These are phyloP conservation scores for Chamaea fasciata DNA, from an alignment of 2,113 vertebrate genomes.

Conservation along the genomic window DNA sequence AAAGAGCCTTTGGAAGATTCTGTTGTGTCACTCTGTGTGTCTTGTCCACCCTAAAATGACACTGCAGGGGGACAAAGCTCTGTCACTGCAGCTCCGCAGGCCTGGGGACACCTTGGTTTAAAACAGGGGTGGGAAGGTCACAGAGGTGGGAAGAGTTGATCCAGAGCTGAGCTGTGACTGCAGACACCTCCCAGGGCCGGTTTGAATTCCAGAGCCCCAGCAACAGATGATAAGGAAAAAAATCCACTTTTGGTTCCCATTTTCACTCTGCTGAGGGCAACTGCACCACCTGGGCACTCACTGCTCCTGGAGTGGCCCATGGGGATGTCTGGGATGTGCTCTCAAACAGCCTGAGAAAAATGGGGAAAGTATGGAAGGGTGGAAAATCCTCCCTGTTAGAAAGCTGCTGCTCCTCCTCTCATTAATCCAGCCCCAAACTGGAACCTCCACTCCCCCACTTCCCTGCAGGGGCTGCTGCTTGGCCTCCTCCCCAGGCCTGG, in stretches of 20 bases:
- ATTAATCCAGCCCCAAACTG: background rate
- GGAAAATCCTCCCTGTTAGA: background rate
- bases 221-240: too few relatives aligned
- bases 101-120: rapidly evolving
- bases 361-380: background rate
- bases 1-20: too few relatives aligned
- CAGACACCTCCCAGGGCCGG: background rate
- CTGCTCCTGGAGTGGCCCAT: background rate
- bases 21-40: too few relatives aligned
- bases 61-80: background rate
- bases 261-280: background rate
- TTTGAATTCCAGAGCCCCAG: background rate
- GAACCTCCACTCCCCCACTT: background rate
- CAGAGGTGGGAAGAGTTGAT: background rate
- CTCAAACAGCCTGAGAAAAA: background rate
- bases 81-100: background rate
- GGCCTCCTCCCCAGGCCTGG: background rate
- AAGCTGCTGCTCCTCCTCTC: background rate
- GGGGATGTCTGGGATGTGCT: background rate
- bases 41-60: too few relatives aligned
- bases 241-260: background rate
- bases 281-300: background rate
- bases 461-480: background rate
- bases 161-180: background rate
- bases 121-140: background rate